Base-by-base conservation (phyloP, 1,140 invertebrate genomes). In the Theocolax elegans region DNA sequence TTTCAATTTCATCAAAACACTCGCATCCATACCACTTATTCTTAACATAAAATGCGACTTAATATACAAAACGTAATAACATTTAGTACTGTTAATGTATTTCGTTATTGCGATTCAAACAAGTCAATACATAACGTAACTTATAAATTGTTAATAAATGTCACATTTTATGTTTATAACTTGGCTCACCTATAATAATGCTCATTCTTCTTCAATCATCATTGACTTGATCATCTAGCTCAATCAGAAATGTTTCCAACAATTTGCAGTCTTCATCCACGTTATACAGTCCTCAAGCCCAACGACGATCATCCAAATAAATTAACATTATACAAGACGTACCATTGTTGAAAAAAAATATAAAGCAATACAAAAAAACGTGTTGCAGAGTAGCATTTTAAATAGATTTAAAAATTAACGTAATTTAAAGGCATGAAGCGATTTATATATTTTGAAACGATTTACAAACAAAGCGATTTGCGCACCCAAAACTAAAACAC, bases 241-340 rank as follows among this genome's bases (percentile, higher is more conserved):
- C 42, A 29, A 35, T 68, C 48, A 49, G 27, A 67, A 67, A 65
- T n/a, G 48, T 27, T 56, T 12, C 48, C 23, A 66, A 66, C 62
- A 51, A 67, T 21, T 67, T 67, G 54, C 65, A 67, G 65, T 49
- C 54, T 59, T 67, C 65, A 51, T 67, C 51, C 51, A 67, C 42
- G 51, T 29, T 4, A 13, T 17, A 67, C n/a, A 67, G 54, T 67
- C 54, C 31, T 59, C 53, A 49, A 49, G 29, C 17, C 8, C 54
- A 67, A 27, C 21, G 64, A 19, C 64, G 49, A 66, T 66, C 38
- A 56, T 65, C 38, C 40, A 38, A 66, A 40, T 48, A 21, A 29
- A 54, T 54, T 25, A 46, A 68, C 48, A 68, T 54, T 21, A 38
- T 35, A 4, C 21, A 58, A 42, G 6, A n/a, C 63, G 53, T 54